Evolutionary conservation across 1,140 invertebrate species (phyloP).

Genomic region (Cecropterus lyciades): DNA sequence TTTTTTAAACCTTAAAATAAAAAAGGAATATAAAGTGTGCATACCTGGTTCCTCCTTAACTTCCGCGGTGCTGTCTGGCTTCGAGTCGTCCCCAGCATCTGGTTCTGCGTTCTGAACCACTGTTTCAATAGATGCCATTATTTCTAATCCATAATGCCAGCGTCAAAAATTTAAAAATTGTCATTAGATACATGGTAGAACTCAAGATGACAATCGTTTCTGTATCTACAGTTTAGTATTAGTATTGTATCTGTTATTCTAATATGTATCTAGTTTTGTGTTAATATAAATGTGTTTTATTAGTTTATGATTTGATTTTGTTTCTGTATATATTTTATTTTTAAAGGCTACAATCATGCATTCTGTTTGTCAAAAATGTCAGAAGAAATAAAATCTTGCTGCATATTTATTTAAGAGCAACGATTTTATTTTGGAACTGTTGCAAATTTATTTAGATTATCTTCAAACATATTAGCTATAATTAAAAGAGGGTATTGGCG

Average conservation of each 20-base stretch:
- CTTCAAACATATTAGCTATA: no score
- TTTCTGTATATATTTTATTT: no score
- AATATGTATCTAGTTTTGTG: constrained; percentile 34
- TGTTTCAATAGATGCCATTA: constrained; percentile 92
- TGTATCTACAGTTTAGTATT: constrained; percentile 3
- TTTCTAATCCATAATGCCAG: constrained; percentile 84
- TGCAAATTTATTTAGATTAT: no score
- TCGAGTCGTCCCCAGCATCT: constrained; percentile 78
- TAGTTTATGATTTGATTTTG: constrained; percentile 2
- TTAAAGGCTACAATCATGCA: no score
- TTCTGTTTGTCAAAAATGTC: no score
- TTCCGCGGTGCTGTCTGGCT: constrained; percentile 85
- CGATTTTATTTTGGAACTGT: no score
- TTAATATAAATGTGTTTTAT: constrained; percentile 1
- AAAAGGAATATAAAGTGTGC: no score
- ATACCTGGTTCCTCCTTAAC: constrained; percentile 84
- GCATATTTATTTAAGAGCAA: no score
- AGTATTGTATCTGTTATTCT: constrained; percentile 31
- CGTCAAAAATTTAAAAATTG: constrained; percentile 67
- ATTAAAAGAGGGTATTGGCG: no score
- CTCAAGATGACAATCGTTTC: constrained; percentile 20
- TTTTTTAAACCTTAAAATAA: no score
- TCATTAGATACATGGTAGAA: constrained; percentile 58
- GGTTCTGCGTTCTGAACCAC: constrained; percentile 90
- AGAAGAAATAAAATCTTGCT: no score